These are phyloP conservation scores for Troides aeacus DNA, from an alignment of 2,888 invertebrate genomes.

Conservation along the genomic window DNA sequence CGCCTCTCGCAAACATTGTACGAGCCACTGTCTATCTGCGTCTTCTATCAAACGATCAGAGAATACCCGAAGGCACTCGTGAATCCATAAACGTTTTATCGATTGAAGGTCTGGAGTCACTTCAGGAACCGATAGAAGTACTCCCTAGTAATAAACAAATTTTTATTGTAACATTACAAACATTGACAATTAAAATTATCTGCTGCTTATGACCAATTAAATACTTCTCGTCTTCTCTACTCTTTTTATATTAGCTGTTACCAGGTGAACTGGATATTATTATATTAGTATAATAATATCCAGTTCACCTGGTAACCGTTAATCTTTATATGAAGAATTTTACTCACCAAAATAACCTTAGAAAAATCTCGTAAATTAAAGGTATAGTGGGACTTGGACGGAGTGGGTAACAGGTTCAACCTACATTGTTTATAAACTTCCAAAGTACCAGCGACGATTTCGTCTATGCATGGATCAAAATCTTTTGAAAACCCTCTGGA, in stretches of 20 bases:
- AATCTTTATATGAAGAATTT: neutral
- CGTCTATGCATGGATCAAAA: slow-evolving; percentile 94
- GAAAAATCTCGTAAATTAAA: slow-evolving; percentile 97
- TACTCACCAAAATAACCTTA: slow-evolving; percentile 88
- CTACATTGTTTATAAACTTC: slow-evolving; percentile 92
- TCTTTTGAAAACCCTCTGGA: slow-evolving; percentile 94
- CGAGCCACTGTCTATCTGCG: slow-evolving; percentile 90
- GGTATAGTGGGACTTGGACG: slow-evolving; percentile 95
- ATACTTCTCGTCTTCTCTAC: no score
- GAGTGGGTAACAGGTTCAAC: slow-evolving; percentile 92
- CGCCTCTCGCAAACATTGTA: slow-evolving; percentile 83
- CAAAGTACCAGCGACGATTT: slow-evolving; percentile 92
- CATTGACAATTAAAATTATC: no score
- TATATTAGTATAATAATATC: no score
- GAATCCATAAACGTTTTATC: slow-evolving; percentile 96
- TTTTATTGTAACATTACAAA: neutral
- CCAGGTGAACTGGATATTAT: no score
- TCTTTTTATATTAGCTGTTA: no score
- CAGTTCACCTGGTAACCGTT: no score
- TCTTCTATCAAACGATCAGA: slow-evolving; percentile 94
- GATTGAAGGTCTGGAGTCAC: slow-evolving; percentile 91
- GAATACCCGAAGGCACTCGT: slow-evolving; percentile 95
- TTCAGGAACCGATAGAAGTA: slow-evolving; percentile 94
- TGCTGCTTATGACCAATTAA: no score
- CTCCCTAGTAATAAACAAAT: slow-evolving; percentile 81